These are phyloP conservation scores for Forbesichthys papilliferus DNA, from an alignment of 2,113 vertebrate species.

Conservation along the genomic window DNA sequence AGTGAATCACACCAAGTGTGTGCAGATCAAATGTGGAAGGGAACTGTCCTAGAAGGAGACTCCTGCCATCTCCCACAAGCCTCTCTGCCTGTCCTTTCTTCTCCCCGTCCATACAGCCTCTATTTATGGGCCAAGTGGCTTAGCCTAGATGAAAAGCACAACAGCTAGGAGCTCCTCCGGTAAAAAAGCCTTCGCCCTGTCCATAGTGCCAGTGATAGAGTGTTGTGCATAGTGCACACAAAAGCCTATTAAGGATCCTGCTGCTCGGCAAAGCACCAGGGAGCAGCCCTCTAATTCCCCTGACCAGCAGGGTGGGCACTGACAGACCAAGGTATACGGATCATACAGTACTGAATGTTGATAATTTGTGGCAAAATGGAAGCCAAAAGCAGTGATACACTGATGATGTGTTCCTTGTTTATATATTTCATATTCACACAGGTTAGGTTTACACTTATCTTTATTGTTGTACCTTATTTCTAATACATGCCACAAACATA, in stretches of 20 bases:
- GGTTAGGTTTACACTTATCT: too few relatives aligned
- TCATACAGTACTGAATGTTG: neutral
- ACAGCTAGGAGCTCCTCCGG: constrained; percentile 73
- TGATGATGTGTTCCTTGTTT: too few relatives aligned
- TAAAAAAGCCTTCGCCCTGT: constrained; percentile 62
- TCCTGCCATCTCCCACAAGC: constrained; percentile 72
- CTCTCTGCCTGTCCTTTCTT: constrained; percentile 66
- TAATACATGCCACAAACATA: too few relatives aligned
- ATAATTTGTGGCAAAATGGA: neutral
- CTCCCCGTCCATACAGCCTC: constrained; percentile 65
- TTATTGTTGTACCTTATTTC: too few relatives aligned
- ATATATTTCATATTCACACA: too few relatives aligned
- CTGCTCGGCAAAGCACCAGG: constrained; percentile 58
- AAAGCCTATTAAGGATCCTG: constrained; percentile 70
- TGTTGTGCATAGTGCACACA: constrained; percentile 67
- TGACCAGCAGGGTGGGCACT: constrained; percentile 38
- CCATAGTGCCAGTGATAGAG: constrained; percentile 71
- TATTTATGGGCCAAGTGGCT: constrained; percentile 76
- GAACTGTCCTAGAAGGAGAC: constrained; percentile 68
- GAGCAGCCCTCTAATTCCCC: constrained; percentile 50
- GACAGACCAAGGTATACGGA: constrained; percentile 17
- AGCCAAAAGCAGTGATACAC: too few relatives aligned
- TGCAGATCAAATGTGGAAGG: constrained; percentile 70
- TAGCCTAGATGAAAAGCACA: constrained; percentile 80
- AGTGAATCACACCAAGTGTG: constrained; percentile 83